phyloP scores from a whole-genome alignment of 2,797 vertebrate genomes.

The Mareca strepera region DNA sequence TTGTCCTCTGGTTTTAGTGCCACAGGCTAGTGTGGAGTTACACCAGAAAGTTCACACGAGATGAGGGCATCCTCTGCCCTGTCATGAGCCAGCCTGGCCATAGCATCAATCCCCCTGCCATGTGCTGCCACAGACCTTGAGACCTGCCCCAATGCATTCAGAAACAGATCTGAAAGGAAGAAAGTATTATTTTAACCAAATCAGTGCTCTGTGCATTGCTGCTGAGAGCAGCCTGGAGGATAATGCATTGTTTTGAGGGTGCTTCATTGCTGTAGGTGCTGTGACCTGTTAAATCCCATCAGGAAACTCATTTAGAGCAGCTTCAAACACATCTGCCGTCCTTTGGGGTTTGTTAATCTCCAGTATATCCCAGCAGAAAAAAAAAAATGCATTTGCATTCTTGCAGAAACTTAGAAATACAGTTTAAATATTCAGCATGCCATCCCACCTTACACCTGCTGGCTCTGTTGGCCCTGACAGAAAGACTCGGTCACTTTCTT shows the following conservation, averaged over 20 bases:
- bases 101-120: background rate
- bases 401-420: slow-evolving; percentile 8
- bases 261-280: background rate
- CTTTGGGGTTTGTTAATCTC: background rate
- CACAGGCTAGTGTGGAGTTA: background rate
- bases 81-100: background rate
- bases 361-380: background rate
- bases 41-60: background rate
- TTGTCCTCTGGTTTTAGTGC: background rate
- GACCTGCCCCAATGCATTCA: background rate
- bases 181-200: slow-evolving; percentile 42
- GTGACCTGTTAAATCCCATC: slow-evolving; percentile 60
- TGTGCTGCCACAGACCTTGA: background rate
- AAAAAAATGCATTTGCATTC: background rate
- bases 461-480: background rate
- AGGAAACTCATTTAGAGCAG: slow-evolving; percentile 56
- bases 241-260: slow-evolving; percentile 16
- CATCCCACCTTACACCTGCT: background rate
- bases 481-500: background rate
- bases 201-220: slow-evolving; percentile 9
- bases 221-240: slow-evolving; percentile 25
- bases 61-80: background rate
- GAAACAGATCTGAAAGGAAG: slow-evolving; percentile 44
- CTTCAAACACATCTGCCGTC: slow-evolving; percentile 62
- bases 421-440: background rate